Evolutionary conservation across 2,797 vertebrate genomes (phyloP), one percentile per base, ranked within the genome.

Genomic region (Scolopax rusticola): DNA sequence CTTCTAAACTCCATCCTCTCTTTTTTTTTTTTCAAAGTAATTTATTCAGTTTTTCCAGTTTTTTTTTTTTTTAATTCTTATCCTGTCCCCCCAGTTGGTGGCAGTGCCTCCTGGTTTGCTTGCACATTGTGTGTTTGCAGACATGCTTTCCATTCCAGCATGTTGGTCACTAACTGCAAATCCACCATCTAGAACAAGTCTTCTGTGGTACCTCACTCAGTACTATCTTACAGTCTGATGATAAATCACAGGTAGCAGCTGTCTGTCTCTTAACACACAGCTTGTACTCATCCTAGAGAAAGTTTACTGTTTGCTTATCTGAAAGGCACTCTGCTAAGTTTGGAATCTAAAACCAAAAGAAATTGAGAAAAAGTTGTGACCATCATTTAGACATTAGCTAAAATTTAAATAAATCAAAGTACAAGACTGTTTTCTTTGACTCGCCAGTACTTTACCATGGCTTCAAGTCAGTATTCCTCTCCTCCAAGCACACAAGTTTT

Each of bases 401-500:
- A 74, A 16, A 54, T 57, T 43, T 69, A 77, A 84, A 51, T 20
- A 89, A 80, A 87, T 48, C 23, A 84, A 73, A 94, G 45, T n/a
- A 45, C 1, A 6, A 74, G 15, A 53, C 16, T 16, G 2, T 53
- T 91, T 85, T 90, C 30, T 82, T 60, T 77, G 30, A 83, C 20
- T 50, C 64, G 8, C 33, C 30, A 45, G 20, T 56, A 48, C 5
- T 64, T 83, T 57, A 28, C 27, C 21, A 17, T 2, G 15, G 16
- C 45, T 92, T 87, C 21, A 50, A 40, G 56, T 53, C 18, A 4
- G 8, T 67, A 48, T 41, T 82, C 14, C 8, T n/a, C n/a, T 67
- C 12, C 20, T 69, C 14, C 45, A 63, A 73, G 19, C 1, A 79
- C 24, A 23, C 5, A 60, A 70, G 47, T 57, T 80, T 81, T 59